Percentiles rank a stretch among this genome's conserved stretches.
phyloP scores from a whole-genome alignment of 1,140 invertebrate genomes.

The Neodiprion lecontei region DNA sequence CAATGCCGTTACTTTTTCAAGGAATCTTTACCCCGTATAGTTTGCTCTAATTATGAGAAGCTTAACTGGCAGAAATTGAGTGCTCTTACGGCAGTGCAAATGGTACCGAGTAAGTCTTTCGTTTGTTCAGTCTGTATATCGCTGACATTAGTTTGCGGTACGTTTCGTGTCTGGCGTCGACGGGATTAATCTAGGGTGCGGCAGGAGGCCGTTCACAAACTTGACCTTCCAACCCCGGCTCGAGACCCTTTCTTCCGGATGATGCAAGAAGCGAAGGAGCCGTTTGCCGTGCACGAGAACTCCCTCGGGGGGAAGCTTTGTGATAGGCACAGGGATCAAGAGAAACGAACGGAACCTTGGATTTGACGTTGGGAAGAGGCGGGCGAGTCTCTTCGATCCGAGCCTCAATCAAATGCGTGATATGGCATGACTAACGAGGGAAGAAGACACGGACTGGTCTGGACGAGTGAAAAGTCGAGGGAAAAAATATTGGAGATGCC shows the following conservation, averaged over 20 bases:
- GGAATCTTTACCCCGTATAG: neutral
- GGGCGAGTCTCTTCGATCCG: no score
- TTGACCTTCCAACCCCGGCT: neutral
- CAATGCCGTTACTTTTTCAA: no score
- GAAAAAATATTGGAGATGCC: no score
- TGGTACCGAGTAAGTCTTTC: no score
- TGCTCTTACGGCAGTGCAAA: no score
- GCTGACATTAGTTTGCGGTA: neutral
- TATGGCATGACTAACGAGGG: no score
- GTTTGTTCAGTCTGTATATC: neutral
- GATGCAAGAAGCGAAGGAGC: neutral
- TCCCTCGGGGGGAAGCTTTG: neutral
- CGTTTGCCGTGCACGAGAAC: conserved; percentile 9
- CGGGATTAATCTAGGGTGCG: neutral
- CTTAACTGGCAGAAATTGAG: no score
- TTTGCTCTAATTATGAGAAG: neutral
- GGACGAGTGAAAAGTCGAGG: no score
- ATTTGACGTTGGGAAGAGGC: no score
- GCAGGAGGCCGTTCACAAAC: neutral
- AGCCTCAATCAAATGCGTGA: no score
- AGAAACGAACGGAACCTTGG: no score
- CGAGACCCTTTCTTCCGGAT: neutral
- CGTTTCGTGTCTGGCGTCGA: neutral
- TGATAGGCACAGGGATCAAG: neutral
- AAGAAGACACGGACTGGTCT: no score